Percentiles rank a stretch among this genome's conserved stretches.
Evolutionary conservation across 2,888 invertebrate species (phyloP).

Genomic region (Blastobasis lacticolella): DNA sequence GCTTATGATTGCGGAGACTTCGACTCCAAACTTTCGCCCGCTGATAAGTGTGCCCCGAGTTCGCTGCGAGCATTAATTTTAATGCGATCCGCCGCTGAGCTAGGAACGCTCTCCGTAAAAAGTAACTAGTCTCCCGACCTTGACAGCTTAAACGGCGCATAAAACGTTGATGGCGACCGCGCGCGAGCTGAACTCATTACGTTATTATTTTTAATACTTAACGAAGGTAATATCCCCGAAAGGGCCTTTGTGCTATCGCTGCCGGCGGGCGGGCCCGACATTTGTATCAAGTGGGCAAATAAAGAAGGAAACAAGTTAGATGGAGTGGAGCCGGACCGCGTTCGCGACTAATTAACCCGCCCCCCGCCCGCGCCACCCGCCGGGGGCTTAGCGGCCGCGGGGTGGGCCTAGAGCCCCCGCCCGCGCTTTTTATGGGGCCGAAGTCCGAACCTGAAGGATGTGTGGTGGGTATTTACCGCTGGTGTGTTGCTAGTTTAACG

Average conservation of each 20-base stretch:
- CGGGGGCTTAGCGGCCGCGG: conserved; percentile 13
- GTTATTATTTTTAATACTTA: background rate
- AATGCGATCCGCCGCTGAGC: background rate
- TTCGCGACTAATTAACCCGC: conserved; percentile 71
- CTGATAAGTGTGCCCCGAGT: background rate
- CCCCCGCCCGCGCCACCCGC: conserved; percentile 22
- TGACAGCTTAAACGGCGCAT: too few relatives aligned
- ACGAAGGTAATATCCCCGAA: conserved; percentile 4
- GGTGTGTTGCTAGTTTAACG: too few relatives aligned
- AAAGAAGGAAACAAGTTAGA: conserved; percentile 72
- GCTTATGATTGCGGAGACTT: conserved; percentile 6
- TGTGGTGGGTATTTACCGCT: too few relatives aligned
- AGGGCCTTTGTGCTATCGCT: conserved; percentile 17
- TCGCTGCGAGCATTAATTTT: background rate
- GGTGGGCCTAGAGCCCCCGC: conserved; percentile 25
- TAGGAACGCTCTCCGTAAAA: too few relatives aligned
- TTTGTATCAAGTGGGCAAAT: conserved; percentile 71
- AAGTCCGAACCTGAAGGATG: too few relatives aligned
- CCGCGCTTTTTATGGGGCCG: background rate
- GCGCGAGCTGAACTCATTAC: too few relatives aligned
- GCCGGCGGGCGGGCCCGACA: conserved; percentile 26
- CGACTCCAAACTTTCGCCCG: background rate
- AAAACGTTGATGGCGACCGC: too few relatives aligned
- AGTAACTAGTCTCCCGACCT: too few relatives aligned
- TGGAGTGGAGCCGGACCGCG: conserved; percentile 66